phyloP scores from a whole-genome alignment of 2,113 vertebrate species.

The Mormoops blainvillei region DNA sequence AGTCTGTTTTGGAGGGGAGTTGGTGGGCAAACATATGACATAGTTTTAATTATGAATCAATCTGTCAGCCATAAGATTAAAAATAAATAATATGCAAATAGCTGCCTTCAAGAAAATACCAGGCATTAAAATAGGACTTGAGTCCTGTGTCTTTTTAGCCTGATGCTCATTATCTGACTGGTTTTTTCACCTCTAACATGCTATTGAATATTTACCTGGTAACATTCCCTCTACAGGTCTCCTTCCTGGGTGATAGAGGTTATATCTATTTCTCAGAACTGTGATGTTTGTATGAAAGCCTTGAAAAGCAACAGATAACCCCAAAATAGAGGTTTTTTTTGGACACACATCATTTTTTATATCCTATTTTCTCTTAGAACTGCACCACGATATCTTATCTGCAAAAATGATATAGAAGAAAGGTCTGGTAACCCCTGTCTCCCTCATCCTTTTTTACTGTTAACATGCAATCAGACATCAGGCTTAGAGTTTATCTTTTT shows the following conservation, averaged over 20 bases:
- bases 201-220: background rate
- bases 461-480: background rate
- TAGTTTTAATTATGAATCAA: conserved; percentile 74
- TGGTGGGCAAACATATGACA: conserved; percentile 74
- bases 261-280: background rate
- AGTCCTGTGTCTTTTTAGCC: conserved; percentile 11
- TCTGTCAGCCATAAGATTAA: conserved; percentile 75
- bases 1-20: conserved; percentile 70
- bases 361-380: conserved; percentile 12
- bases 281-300: background rate
- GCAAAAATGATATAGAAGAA: background rate
- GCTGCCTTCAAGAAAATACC: conserved; percentile 53
- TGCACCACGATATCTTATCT: conserved; percentile 8
- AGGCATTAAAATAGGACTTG: conserved; percentile 53
- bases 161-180: background rate
- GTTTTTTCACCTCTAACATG: background rate
- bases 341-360: background rate
- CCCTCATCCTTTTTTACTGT: background rate
- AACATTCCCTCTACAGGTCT: background rate
- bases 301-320: background rate
- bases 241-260: background rate
- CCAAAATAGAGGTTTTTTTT: background rate
- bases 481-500: background rate
- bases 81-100: conserved; percentile 74
- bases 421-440: background rate